Evolutionary conservation across 2,113 vertebrate species (phyloP).

Genomic region (Clarias batrachus): DNA sequence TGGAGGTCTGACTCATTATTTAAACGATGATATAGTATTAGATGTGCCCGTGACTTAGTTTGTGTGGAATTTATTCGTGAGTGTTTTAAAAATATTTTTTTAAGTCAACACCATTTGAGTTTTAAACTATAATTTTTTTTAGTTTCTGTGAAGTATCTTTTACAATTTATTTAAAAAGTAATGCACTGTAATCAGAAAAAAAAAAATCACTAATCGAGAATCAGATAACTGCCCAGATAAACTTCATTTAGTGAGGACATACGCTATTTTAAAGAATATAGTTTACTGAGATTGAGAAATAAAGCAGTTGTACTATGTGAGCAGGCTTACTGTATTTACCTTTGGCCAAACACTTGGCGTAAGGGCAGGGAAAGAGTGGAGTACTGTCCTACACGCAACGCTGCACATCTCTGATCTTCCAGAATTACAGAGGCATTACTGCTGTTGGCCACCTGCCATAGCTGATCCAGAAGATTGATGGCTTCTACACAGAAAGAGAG

Average conservation of each 20-base stretch:
- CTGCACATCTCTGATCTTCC: conserved; percentile 69
- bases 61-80: not conserved
- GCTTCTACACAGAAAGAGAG: conserved; percentile 67
- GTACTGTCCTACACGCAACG: conserved; percentile 80
- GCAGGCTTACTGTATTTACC: conserved; percentile 62
- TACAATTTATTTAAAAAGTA: not conserved
- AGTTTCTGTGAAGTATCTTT: no score
- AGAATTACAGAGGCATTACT: conserved; percentile 73
- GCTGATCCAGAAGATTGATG: conserved; percentile 77
- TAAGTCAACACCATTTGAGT: not conserved
- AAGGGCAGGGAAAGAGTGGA: conserved; percentile 78
- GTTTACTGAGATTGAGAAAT: not conserved
- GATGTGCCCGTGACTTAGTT: no score
- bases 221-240: not conserved
- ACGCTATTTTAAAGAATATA: not conserved
- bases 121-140: not conserved
- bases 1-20: not conserved
- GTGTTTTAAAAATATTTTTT: no score
- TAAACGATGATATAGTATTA: not conserved
- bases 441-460: conserved; percentile 64
- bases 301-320: not conserved
- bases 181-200: not conserved
- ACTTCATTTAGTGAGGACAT: not conserved
- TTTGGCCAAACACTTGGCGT: conserved; percentile 71
- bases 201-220: not conserved